A percentile compares a stretch with the other conserved stretches of the same genome.
Conservation (phyloP, 2,797 vertebrate species). For the Sebastes minor region DNA sequence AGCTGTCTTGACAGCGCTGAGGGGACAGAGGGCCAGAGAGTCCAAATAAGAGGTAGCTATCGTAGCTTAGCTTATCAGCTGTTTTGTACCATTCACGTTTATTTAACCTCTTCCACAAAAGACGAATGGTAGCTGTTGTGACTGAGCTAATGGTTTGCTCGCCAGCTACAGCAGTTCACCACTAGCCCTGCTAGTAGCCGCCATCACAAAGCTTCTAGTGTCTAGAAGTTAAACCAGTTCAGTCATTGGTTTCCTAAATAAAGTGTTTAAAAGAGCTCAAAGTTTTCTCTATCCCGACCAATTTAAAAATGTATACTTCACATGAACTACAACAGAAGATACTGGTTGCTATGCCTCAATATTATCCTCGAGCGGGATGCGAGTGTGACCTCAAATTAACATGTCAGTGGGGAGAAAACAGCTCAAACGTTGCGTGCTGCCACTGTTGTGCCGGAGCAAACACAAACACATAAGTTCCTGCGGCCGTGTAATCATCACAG, state of each 20-base stretch:
- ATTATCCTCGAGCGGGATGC: not conserved
- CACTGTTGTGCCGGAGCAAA: constrained; percentile 61
- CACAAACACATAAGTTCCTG: constrained; percentile 61
- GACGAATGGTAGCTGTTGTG: not conserved
- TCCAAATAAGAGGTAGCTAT: not conserved
- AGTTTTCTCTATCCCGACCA: not conserved
- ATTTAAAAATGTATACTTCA: not conserved
- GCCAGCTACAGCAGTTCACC: too few relatives aligned
- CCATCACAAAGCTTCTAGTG: not conserved
- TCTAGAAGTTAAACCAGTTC: not conserved
- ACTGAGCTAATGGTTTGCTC: not conserved
- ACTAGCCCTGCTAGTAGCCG: too few relatives aligned
- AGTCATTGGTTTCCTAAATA: not conserved
- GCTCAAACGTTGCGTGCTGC: constrained; percentile 49
- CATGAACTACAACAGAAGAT: not conserved
- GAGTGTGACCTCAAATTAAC: constrained; percentile 52
- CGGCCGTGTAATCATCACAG: constrained; percentile 36
- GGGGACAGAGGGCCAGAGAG: accelerated
- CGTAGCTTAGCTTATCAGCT: not conserved
- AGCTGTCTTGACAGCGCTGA: not conserved
- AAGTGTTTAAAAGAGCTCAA: not conserved
- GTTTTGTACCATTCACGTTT: not conserved
- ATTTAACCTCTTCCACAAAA: not conserved
- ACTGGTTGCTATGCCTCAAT: not conserved
- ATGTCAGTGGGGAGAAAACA: constrained; percentile 42